Evolutionary conservation across 37 sponge, comb jelly and placozoan genomes (phyloP), one percentile per base, ranked within the genome.

Genomic region (Axinella damicornis): DNA sequence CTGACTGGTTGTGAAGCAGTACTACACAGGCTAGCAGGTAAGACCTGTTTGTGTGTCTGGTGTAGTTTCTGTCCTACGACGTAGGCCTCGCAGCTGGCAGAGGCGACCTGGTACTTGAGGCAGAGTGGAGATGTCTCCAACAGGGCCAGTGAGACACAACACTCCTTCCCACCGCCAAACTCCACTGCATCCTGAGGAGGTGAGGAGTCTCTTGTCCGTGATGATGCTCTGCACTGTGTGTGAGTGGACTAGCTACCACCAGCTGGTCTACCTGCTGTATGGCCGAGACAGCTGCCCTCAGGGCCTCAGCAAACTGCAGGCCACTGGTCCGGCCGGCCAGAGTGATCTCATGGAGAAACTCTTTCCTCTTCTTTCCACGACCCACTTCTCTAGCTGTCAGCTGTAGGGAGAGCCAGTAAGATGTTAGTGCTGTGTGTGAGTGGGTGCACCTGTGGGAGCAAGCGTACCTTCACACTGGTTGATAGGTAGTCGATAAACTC

Each of bases 21-120:
- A n/a, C n/a, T n/a, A n/a, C n/a, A n/a, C n/a, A n/a, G n/a, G n/a
- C n/a, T n/a, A n/a, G n/a, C n/a, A n/a, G n/a, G n/a, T n/a, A 65
- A 41, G 31, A 83, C 91, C 61, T 86, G 85, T 19, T 69, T 69
- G 37, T 40, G 17, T 14, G 28, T 21, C 2, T 75, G 37, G 46
- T 64, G 55, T 37, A 94, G 84, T 69, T 82, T 90, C 28, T 32
- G 37, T 1, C 94, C 91, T 28, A 94, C 74, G 0, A 94, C 80
- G 27, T 13, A 2, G 21, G 72, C 52, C 40, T 46, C 53, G 28
- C 80, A 52, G 38, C 75, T 57, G 0, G 58, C 62, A 24, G 91
- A 74, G 63, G 91, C 79, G 22, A 91, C 90, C 69, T 74, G 82
- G 78, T 86, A 78, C 15, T 12, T 1, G 13, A 89, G 91, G 35